Conservation (phyloP, 30 jellyfish, hydroid and myxozoan genomes). For the Haliclystus octoradiatus region DNA sequence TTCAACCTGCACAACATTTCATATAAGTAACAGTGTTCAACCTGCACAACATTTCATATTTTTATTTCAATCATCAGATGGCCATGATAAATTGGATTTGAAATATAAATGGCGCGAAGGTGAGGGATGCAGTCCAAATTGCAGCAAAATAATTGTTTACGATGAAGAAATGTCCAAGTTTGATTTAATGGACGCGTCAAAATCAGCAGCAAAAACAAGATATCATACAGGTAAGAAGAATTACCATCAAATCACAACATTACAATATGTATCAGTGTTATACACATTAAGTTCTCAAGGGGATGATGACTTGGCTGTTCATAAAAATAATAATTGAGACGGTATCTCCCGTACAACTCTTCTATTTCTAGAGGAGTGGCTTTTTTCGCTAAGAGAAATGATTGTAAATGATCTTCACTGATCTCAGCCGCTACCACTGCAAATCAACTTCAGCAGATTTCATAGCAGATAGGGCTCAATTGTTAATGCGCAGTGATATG, state of each 20-base stretch:
- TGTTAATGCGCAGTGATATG: too few relatives aligned
- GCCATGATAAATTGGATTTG: slow-evolving; percentile 51
- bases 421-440: too few relatives aligned
- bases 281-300: background rate
- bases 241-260: background rate
- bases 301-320: background rate
- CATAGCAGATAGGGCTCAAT: too few relatives aligned
- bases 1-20: too few relatives aligned
- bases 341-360: too few relatives aligned
- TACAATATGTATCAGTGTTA: background rate
- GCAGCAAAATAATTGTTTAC: slow-evolving; percentile 39
- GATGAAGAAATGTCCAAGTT: slow-evolving; percentile 77
- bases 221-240: slow-evolving; percentile 67
- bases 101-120: slow-evolving; percentile 42
- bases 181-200: slow-evolving; percentile 61
- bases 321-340: too few relatives aligned
- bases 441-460: too few relatives aligned
- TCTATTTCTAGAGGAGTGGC: too few relatives aligned
- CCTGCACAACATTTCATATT: too few relatives aligned
- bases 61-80: slow-evolving; percentile 61
- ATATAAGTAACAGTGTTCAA: too few relatives aligned
- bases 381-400: too few relatives aligned
- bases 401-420: too few relatives aligned
- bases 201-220: slow-evolving; percentile 43
- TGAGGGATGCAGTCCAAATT: slow-evolving; percentile 13